Percentiles rank a stretch among this genome's conserved stretches.
phyloP scores from a whole-genome alignment of 2,113 vertebrate species.

The Ophthalmolycus amberensis region DNA sequence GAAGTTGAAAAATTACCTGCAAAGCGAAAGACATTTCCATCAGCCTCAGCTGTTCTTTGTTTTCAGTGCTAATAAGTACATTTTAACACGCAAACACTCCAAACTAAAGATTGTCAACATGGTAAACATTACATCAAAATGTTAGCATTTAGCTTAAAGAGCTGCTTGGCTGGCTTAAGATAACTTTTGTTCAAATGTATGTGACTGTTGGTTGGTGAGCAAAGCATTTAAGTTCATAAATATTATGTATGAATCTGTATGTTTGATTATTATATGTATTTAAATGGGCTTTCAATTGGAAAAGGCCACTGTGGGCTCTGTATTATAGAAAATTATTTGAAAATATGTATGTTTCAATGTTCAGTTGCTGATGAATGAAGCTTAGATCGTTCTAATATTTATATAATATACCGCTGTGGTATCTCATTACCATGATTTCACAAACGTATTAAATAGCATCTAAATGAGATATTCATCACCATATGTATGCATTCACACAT shows the following conservation, averaged over 20 bases:
- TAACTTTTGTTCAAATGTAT: neutral
- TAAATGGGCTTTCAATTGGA: neutral
- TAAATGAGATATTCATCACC: neutral
- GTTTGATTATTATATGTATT: neutral
- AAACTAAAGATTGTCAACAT: neutral
- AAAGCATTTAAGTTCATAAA: neutral
- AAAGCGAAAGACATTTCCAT: neutral
- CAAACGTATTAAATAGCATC: neutral
- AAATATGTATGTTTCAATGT: neutral
- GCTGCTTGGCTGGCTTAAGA: neutral
- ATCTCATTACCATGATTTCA: neutral
- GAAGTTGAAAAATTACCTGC: neutral
- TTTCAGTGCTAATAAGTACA: neutral
- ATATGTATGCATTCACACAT: neutral
- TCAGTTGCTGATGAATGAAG: neutral
- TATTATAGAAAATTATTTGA: neutral
- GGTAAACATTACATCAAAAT: neutral
- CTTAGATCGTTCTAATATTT: neutral
- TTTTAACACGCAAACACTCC: neutral
- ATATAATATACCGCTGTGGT: neutral
- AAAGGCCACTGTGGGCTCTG: neutral
- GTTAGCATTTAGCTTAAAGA: neutral
- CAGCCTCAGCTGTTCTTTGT: neutral
- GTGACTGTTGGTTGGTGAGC: neutral
- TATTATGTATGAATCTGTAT: neutral